Percentiles rank a stretch among this genome's conserved stretches.
Evolutionary conservation across 2,888 invertebrate genomes (phyloP).

Genomic region (Leptarthrus brevirostris): DNA sequence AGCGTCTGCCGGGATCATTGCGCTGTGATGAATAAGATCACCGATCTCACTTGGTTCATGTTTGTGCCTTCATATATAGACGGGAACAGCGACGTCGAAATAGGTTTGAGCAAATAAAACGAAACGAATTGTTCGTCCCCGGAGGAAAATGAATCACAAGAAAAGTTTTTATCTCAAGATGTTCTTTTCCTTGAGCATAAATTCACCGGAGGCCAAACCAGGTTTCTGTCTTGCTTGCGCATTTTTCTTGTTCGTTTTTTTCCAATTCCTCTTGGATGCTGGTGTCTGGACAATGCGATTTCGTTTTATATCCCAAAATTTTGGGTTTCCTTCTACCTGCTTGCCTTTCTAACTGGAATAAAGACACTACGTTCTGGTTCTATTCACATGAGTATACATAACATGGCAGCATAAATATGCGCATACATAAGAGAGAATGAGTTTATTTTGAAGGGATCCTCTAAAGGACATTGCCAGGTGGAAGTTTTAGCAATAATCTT

Average conservation of each 20-base stretch:
- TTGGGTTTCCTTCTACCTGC: conserved; percentile 26
- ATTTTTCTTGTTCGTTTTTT: not conserved
- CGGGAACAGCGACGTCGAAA: conserved; percentile 7
- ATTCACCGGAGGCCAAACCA: conserved; percentile 22
- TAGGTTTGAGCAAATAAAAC: conserved; percentile 16
- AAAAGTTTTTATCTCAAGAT: conserved; percentile 25
- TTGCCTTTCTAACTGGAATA: conserved; percentile 21
- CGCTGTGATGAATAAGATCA: conserved; percentile 43
- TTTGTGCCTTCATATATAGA: not conserved
- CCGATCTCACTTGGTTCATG: conserved; percentile 20
- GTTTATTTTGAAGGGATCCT: conserved; percentile 6
- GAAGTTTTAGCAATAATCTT: not conserved
- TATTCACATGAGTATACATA: not conserved
- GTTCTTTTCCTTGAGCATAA: conserved; percentile 22
- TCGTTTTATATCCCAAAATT: conserved; percentile 29
- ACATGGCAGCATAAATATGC: not conserved
- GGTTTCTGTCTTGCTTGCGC: conserved; percentile 7
- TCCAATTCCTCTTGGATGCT: conserved; percentile 21
- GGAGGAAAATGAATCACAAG: conserved; percentile 30
- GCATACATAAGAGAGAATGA: not conserved
- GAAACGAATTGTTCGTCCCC: conserved; percentile 35
- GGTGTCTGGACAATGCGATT: conserved; percentile 16
- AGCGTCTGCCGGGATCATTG: conserved; percentile 47
- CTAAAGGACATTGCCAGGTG: conserved; percentile 28
- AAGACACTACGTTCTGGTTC: not conserved